These are phyloP conservation scores for Gymnarchus niloticus DNA, from an alignment of 2,113 vertebrate genomes.

Conservation along the genomic window DNA sequence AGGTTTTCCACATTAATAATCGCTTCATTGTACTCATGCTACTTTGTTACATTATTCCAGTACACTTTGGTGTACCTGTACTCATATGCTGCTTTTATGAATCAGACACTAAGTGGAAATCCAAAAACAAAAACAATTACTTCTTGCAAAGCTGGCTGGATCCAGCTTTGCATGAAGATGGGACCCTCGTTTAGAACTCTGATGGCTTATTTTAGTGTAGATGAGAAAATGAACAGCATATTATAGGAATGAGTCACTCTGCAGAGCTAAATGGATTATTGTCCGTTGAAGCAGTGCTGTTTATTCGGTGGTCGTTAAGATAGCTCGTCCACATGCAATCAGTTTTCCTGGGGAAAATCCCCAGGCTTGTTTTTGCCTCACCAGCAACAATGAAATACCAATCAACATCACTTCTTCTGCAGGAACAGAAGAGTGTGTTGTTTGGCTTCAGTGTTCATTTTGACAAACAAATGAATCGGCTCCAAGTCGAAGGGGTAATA, in stretches of 20 bases:
- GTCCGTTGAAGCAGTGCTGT: background rate
- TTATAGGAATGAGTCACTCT: background rate
- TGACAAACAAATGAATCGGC: background rate
- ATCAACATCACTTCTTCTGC: background rate
- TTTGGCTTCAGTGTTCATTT: background rate
- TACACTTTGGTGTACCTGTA: background rate
- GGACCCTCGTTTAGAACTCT: background rate
- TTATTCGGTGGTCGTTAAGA: background rate
- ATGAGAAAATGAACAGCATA: background rate
- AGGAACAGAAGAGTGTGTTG: background rate
- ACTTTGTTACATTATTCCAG: background rate
- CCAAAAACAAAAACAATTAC: background rate
- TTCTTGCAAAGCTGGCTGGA: background rate
- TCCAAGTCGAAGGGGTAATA: background rate
- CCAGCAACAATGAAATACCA: background rate
- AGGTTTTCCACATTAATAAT: no score
- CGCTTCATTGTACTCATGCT: background rate
- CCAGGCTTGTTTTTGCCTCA: background rate
- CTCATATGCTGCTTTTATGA: background rate
- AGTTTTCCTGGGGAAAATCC: background rate
- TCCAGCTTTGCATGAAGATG: background rate
- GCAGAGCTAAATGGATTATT: background rate
- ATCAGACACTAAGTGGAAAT: background rate
- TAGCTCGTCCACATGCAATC: constrained; percentile 8
- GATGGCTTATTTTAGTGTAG: background rate